Conservation (phyloP, 2,113 vertebrate species). For the Monarcha castaneiventris region DNA sequence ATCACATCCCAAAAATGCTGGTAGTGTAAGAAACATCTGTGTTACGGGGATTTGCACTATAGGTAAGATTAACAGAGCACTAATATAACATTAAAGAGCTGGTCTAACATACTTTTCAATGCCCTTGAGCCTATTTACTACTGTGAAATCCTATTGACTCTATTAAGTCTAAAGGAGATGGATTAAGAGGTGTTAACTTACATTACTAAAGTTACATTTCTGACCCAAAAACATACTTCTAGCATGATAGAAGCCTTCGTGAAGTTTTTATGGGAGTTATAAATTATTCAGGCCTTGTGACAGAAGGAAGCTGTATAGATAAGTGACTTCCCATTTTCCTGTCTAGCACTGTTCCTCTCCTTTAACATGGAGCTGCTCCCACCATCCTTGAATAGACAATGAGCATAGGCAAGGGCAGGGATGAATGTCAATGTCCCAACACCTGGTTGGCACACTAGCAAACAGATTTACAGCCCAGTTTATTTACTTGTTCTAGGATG, state of each 20-base stretch:
- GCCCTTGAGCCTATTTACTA: background rate
- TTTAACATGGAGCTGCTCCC: background rate
- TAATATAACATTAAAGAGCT: background rate
- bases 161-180: background rate
- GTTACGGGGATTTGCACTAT: background rate
- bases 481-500: background rate
- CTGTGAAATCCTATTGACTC: background rate
- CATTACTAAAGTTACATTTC: background rate
- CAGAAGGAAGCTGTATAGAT: background rate
- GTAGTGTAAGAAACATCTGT: background rate
- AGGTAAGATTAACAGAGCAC: background rate
- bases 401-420: rapidly evolving
- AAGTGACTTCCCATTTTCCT: background rate
- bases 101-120: background rate
- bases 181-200: background rate
- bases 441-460: background rate
- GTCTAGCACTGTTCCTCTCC: background rate
- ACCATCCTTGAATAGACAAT: background rate
- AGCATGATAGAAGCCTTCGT: background rate
- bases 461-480: background rate
- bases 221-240: background rate
- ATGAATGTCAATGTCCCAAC: background rate
- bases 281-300: background rate
- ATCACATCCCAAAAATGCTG: background rate
- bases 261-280: background rate